Conservation (phyloP, 2,113 vertebrate genomes). For the Megaceryle torquata region DNA sequence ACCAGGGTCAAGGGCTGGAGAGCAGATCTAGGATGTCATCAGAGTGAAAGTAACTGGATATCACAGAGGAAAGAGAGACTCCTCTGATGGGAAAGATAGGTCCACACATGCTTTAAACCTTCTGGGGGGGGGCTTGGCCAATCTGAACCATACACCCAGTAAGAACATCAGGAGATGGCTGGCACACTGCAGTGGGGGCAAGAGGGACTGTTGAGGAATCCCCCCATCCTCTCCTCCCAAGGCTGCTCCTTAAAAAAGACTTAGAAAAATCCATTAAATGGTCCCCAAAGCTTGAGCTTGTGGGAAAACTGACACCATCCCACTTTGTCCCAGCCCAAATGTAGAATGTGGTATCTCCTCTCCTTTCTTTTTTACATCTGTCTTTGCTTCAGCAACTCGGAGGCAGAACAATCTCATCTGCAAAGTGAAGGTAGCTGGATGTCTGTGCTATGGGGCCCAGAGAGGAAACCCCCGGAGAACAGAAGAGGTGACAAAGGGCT, state of each 20-base stretch:
- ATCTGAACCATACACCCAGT: not conserved
- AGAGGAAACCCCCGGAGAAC: not conserved
- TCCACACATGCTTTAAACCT: not conserved
- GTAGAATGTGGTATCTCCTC: not conserved
- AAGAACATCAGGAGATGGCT: not conserved
- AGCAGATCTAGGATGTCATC: not conserved
- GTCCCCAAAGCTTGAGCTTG: fast-evolving
- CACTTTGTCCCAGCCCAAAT: fast-evolving
- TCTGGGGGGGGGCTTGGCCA: not conserved
- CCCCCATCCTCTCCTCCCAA: not conserved
- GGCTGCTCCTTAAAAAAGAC: not conserved
- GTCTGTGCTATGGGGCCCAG: not conserved
- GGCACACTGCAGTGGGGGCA: too few species aligned
- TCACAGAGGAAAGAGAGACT: not conserved
- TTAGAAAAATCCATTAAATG: not conserved
- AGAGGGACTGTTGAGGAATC: fast-evolving
- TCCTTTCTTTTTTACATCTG: not conserved
- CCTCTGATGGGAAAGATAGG: not conserved
- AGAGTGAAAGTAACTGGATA: not conserved
- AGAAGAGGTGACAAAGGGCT: not conserved
- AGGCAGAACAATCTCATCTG: not conserved
- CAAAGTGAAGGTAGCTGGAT: not conserved
- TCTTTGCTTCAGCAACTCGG: not conserved
- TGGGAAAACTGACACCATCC: not conserved
- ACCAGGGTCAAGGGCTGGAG: not conserved